A percentile compares a stretch with the other conserved stretches of the same genome.
phyloP scores from a whole-genome alignment of 2,113 vertebrate species.

The Heliornis fulica region DNA sequence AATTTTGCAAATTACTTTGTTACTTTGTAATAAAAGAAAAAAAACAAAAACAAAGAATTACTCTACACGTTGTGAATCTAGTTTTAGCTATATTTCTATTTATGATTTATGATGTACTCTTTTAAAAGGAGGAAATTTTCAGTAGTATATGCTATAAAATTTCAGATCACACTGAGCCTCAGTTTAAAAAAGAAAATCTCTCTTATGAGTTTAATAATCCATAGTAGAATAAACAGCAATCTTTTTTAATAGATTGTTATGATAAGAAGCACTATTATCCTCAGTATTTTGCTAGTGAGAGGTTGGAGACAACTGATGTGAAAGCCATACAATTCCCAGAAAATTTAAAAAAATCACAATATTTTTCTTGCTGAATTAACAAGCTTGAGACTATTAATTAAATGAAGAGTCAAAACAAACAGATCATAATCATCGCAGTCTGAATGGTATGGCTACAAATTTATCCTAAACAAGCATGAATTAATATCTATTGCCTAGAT shows the following conservation, averaged over 20 bases:
- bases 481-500: neutral
- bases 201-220: neutral
- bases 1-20: neutral
- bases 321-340: neutral
- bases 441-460: neutral
- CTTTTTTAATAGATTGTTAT: neutral
- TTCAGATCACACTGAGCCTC: neutral
- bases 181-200: neutral
- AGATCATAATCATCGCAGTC: conserved; percentile 6
- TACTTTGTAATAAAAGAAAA: neutral
- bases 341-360: neutral
- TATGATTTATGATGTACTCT: neutral
- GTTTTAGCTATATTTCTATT: neutral
- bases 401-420: neutral
- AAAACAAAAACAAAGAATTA: neutral
- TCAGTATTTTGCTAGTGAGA: neutral
- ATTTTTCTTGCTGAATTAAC: neutral
- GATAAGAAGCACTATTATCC: neutral
- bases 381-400: neutral
- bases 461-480: neutral
- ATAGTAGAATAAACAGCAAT: neutral
- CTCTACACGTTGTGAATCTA: neutral
- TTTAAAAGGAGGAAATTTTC: neutral
- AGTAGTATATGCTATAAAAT: neutral
- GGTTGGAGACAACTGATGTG: neutral